Evolutionary conservation across 2,797 vertebrate species (phyloP), one percentile per base, ranked within the genome.

Genomic region (Sebastes minor): DNA sequence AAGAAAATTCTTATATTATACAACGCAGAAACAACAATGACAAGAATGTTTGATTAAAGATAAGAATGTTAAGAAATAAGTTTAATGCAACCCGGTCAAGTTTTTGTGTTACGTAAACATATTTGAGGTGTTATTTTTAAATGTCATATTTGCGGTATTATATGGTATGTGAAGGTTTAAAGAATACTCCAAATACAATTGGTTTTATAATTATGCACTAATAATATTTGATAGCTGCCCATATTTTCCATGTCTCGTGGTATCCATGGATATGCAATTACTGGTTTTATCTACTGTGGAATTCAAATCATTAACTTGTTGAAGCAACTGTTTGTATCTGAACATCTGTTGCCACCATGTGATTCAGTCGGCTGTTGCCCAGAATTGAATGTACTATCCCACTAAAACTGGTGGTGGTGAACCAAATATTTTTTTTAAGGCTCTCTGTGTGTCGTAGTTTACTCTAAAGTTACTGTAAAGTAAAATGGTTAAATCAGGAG

Each of bases 341-440:
- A 52, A 42, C 8, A 46, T 72, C 28, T 71, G 23, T 70, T 32
- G 18, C 4, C 42, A 52, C 46, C 12, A 9, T 38, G 52, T 20
- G 20, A 30, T n/a, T 59, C n/a, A 33, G 18, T 57, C 16, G 16
- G 2, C 8, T 55, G 46, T 64, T 56, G 10, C 20, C 32, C 68
- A 30, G n/a, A 61, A 3, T 35, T 70, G 33, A 74, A 84, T 80
- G 72, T 68, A 57, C 9, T 13, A 3, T 2, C 7, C 20, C 1
- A 25, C 2, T 23, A 20, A 28, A 3, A 7, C n/a, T 56, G 55
- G 25, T 30, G 69, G 1, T 52, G 72, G 5, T 60, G 30, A 78
- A 76, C 81, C 80, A 86, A 82, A 49, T 61, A 76, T 32, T n/a
- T 28, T 28, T 38, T 38, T 74, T 25, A 49, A 67, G 5, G n/a